Percentiles rank a stretch among this genome's conserved stretches.
Conservation (phyloP, 2,113 vertebrate genomes). For the Phyllostomus discolor region DNA sequence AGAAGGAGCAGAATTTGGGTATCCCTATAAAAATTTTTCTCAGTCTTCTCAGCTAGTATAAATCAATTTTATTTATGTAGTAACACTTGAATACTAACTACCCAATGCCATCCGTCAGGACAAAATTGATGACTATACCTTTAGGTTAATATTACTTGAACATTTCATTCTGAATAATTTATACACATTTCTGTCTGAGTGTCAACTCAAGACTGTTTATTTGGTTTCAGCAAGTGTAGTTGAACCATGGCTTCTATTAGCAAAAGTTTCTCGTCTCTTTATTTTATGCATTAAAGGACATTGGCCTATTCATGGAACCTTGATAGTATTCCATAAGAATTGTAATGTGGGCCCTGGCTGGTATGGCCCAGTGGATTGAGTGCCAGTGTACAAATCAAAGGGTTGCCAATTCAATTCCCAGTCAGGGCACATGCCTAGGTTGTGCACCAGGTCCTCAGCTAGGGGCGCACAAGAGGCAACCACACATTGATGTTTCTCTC, state of each 20-base stretch:
- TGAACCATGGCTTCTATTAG: not conserved
- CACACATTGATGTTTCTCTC: too few relatives aligned
- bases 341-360: not conserved
- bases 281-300: slow-evolving; percentile 9
- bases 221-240: slow-evolving; percentile 29
- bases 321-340: not conserved
- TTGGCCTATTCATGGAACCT: not conserved
- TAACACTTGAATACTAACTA: slow-evolving; percentile 78
- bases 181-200: slow-evolving; percentile 54
- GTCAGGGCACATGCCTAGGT: too few relatives aligned
- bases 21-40: slow-evolving; percentile 73
- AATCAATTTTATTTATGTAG: slow-evolving; percentile 81
- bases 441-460: too few relatives aligned
- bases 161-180: slow-evolving; percentile 79
- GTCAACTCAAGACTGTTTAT: slow-evolving; percentile 47
- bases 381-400: too few relatives aligned
- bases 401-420: too few relatives aligned
- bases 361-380: too few relatives aligned
- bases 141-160: slow-evolving; percentile 76
- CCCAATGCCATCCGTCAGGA: slow-evolving; percentile 53
- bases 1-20: slow-evolving; percentile 74
- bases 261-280: not conserved
- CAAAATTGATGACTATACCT: slow-evolving; percentile 70
- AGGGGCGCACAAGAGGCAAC: too few relatives aligned
- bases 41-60: slow-evolving; percentile 73